Evolutionary conservation across 2,888 invertebrate genomes (phyloP).

Genomic region (Drosophila ustulata): DNA sequence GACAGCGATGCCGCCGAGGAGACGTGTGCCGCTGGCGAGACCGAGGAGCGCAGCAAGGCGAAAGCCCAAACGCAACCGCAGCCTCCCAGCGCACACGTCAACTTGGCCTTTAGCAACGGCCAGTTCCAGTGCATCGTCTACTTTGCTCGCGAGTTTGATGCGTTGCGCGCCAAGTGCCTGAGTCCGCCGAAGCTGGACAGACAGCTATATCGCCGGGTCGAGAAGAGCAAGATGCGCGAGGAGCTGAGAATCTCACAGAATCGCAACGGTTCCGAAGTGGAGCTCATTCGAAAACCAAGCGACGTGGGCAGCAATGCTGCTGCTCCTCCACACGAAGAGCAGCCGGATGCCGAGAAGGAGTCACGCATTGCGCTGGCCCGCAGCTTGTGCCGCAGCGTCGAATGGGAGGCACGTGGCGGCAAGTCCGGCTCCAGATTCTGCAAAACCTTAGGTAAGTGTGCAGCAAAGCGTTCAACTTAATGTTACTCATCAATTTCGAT

Average conservation of each 20-base stretch:
- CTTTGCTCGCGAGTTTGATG: slow-evolving; percentile 96
- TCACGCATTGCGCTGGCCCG: slow-evolving; percentile 91
- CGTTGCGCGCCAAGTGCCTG: slow-evolving; percentile 87
- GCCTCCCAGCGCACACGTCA: slow-evolving; percentile 85
- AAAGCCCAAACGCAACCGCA: slow-evolving; percentile 49
- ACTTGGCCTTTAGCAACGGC: slow-evolving; percentile 88
- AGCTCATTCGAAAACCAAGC: slow-evolving; percentile 82
- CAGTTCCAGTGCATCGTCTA: slow-evolving; percentile 96
- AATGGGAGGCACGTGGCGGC: slow-evolving; percentile 98
- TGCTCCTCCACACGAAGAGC: slow-evolving; percentile 57
- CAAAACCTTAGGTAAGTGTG: slow-evolving; percentile 91
- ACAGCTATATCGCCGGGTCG: slow-evolving; percentile 78
- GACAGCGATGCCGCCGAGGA: slow-evolving; percentile 80
- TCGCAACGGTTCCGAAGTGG: slow-evolving; percentile 78
- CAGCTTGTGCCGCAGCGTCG: slow-evolving; percentile 93
- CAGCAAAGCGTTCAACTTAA: not conserved
- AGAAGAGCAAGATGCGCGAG: slow-evolving; percentile 82
- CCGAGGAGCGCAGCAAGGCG: slow-evolving; percentile 61
- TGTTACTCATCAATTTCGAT: not conserved
- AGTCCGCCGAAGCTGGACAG: slow-evolving; percentile 79
- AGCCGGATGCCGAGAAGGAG: slow-evolving; percentile 82
- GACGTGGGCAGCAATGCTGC: slow-evolving; percentile 75
- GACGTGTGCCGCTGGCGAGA: slow-evolving; percentile 32
- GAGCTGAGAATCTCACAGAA: slow-evolving; percentile 83
- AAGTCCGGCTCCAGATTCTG: slow-evolving; percentile 99